These are phyloP conservation scores for Magallana ariakensis DNA, from an alignment of 1,140 invertebrate species.

Conservation along the genomic window DNA sequence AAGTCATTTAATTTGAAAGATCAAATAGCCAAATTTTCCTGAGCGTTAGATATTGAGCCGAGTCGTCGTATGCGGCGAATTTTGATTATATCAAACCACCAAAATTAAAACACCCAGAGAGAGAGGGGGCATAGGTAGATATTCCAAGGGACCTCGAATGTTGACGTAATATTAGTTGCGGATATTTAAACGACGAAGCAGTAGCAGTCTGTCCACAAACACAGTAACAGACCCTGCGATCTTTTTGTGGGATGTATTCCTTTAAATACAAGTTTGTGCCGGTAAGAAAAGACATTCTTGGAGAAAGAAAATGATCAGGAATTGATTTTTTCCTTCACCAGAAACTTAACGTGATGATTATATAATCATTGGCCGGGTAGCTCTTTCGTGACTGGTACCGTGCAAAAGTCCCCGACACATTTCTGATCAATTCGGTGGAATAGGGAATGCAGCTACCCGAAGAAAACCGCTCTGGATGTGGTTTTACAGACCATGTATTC, in stretches of 20 bases:
- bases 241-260: not conserved
- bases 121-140: not conserved
- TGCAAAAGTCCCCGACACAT: not conserved
- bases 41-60: not conserved
- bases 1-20: not conserved
- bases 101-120: not conserved
- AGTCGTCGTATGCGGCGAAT: not conserved
- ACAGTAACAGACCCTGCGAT: not conserved
- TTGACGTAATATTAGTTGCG: slow-evolving; percentile 15
- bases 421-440: slow-evolving; percentile 27
- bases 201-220: not conserved
- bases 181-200: slow-evolving; percentile 25
- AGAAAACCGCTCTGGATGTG: not conserved
- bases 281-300: slow-evolving; percentile 6
- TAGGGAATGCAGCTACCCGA: not conserved
- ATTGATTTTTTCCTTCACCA: slow-evolving; percentile 15
- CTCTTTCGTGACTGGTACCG: not conserved
- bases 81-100: slow-evolving; percentile 15
- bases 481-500: slow-evolving; percentile 24
- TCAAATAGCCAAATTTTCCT: slow-evolving; percentile 9
- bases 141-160: not conserved
- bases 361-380: slow-evolving; percentile 11
- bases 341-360: slow-evolving; percentile 13
- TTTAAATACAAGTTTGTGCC: slow-evolving; percentile 33
- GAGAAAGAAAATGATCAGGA: not conserved